Percentiles rank a stretch among this genome's conserved stretches.
Conservation (phyloP, 2,888 invertebrate species). For the Scaptodrosophila latifasciaeformis region DNA sequence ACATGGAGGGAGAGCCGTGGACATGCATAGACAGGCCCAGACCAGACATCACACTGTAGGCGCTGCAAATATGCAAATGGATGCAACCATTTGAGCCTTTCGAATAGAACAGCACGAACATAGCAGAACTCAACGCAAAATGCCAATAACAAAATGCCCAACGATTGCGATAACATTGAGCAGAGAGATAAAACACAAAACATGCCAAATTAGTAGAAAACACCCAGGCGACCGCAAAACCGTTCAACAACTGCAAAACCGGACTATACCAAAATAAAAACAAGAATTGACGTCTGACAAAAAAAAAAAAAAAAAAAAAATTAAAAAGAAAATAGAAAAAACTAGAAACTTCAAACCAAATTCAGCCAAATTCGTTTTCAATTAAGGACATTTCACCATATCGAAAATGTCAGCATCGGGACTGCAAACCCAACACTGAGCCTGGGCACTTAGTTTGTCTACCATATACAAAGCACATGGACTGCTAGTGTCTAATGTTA, state of each 20-base stretch:
- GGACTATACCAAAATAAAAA: not conserved
- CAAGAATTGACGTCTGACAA: not conserved
- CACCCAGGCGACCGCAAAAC: not conserved
- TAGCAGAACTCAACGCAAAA: not conserved
- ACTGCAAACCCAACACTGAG: not conserved
- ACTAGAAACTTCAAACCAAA: slow-evolving; percentile 35
- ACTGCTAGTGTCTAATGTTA: not conserved
- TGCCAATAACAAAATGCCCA: not conserved
- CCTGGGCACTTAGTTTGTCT: not conserved
- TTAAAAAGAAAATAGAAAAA: slow-evolving; percentile 15
- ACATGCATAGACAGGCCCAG: not conserved
- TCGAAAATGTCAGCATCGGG: slow-evolving; percentile 39
- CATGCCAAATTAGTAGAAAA: slow-evolving; percentile 54
- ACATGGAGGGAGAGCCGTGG: not conserved
- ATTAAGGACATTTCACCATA: slow-evolving; percentile 70
- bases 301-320: slow-evolving; percentile 5
- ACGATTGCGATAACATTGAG: slow-evolving; percentile 32
- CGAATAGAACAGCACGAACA: slow-evolving; percentile 11
- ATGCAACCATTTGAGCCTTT: slow-evolving; percentile 17
- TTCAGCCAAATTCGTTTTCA: slow-evolving; percentile 70
- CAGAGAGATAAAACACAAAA: slow-evolving; percentile 66
- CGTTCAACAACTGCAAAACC: slow-evolving; percentile 21
- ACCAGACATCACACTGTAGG: slow-evolving; percentile 27
- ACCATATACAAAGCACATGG: not conserved
- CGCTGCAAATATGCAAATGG: slow-evolving; percentile 57